These are phyloP conservation scores for Telenomus remus DNA, from an alignment of 1,140 invertebrate genomes.

Conservation along the genomic window DNA sequence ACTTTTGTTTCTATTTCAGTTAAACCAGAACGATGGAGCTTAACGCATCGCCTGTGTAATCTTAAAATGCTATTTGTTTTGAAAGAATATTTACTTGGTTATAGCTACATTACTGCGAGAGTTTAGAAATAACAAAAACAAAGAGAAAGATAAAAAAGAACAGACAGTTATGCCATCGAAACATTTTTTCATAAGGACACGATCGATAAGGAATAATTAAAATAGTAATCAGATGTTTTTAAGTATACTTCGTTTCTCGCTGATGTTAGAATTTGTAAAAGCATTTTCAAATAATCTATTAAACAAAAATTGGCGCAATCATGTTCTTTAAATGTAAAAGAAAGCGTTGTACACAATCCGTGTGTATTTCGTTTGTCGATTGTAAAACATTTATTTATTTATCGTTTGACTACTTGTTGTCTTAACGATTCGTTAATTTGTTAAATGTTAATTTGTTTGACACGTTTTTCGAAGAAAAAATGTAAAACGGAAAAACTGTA, in stretches of 20 bases:
- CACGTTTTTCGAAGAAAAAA: too few relatives aligned
- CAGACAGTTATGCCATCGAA: constrained; percentile 9
- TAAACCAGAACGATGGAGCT: constrained; percentile 71
- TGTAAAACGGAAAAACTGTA: too few relatives aligned
- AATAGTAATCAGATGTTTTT: constrained; percentile 38
- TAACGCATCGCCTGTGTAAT: constrained; percentile 45
- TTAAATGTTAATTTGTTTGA: too few relatives aligned
- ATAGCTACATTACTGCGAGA: constrained; percentile 71
- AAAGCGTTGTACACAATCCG: neutral
- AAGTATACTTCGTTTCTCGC: constrained; percentile 42
- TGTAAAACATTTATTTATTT: too few relatives aligned
- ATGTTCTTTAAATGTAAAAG: neutral
- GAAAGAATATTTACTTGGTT: constrained; percentile 70
- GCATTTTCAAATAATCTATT: constrained; percentile 29
- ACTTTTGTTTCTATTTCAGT: constrained; percentile 64
- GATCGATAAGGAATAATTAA: neutral
- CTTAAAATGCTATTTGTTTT: constrained; percentile 55
- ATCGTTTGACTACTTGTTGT: too few relatives aligned
- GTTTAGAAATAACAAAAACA: constrained; percentile 46
- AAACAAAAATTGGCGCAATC: constrained; percentile 52
- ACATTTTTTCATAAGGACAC: too few relatives aligned
- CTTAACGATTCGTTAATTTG: too few relatives aligned
- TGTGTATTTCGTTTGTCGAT: too few relatives aligned
- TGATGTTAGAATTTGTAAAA: constrained; percentile 46
- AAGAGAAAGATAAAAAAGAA: constrained; percentile 3